Base-by-base conservation (phyloP, 2,113 vertebrate genomes). In the Athene cunicularia region DNA sequence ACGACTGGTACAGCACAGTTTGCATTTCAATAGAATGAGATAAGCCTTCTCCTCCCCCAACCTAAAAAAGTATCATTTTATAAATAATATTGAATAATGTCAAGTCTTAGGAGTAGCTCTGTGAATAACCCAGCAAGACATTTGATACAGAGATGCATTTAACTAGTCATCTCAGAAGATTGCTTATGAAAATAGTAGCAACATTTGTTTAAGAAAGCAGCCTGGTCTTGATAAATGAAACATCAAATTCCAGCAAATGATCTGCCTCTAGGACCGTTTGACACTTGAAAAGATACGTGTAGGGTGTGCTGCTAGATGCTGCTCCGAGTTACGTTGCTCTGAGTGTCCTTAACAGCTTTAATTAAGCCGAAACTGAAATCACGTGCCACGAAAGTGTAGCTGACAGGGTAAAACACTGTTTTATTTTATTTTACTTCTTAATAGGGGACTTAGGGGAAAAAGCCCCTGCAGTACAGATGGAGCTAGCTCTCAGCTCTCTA, bases 41-140 rank as follows among this genome's bases (percentile, higher is more conserved):
- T 98, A 98, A 98, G 95, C 96, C 70, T 83, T 97, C 95, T 97
- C 95, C 96, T 97, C 93, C 97, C 90, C 86, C 80, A 92, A 3
- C 95, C 96, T 97, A 97, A 98, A 98, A 98, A 98, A 95, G 81
- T 97, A 97, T 97, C 95, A 97, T 98, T 98, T 97, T 98, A 98
- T 98, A 98, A 98, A 98, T 98, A 98, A 98, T 98, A 98, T 91
- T 97, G 97, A 98, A 97, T 98, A 98, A 98, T 98, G 97, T 93
- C 96, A 92, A 83, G 91, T 97, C 97, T 98, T 97, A 93, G 97
- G 98, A 97, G 98, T 95, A 97, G 96, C 96, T 98, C 98, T 98
- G 94, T 94, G 97, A 98, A 98, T 98, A 98, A 98, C 98, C 93
- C 95, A 96, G 97, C 97, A 97, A 98, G 98, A 98, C 97, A 97